Base-by-base conservation (phyloP, 1,140 invertebrate genomes). In the Laodelphax striatellus region DNA sequence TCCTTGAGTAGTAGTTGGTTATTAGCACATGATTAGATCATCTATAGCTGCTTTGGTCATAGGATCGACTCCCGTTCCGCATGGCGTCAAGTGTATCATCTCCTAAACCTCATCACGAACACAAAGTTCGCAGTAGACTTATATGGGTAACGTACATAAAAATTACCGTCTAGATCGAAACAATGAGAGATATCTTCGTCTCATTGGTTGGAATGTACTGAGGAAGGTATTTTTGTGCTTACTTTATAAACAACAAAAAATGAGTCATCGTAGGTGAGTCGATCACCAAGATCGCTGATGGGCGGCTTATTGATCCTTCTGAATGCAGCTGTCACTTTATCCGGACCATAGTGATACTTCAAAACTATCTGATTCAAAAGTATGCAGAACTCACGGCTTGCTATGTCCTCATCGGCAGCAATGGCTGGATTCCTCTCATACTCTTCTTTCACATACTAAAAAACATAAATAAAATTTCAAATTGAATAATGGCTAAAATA, bases 261-360 rank as follows among this genome's bases (percentile, higher is more conserved):
- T n/a, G 80, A 75, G 11, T 80, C 78, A 67, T 81, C 76, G 57
- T 81, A 85, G 22, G 75, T 68, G 10, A 85, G 73, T 55, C 78
- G 76, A 13, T 83, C 79, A 1, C 83, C 83, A 57, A 82, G 80
- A 63, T 87, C 82, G 0, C 79, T 76, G 19, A 80, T 70, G 4
- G 80, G 75, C 0, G 85, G 84, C 65, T 87, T 87, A 0, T 78
- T 73, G 62, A 82, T 88, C 38, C 72, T 77, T 44, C 82, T 75
- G 0, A 76, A 83, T 1, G 82, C 79, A 55, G 83, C 82, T 0
- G 84, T 84, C 1, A 85, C 77, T 60, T 80, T 79, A n/a, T 80
- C 81, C 55, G 79, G 76, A 0, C 76, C 79, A 61, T 87, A 88
- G 68, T 88, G 86, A 69, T 81, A 87, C 55, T 82, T 75, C 0